Evolutionary conservation across 2,797 vertebrate genomes (phyloP), one percentile per base, ranked within the genome.

Genomic region (Pantherophis vulpinus): DNA sequence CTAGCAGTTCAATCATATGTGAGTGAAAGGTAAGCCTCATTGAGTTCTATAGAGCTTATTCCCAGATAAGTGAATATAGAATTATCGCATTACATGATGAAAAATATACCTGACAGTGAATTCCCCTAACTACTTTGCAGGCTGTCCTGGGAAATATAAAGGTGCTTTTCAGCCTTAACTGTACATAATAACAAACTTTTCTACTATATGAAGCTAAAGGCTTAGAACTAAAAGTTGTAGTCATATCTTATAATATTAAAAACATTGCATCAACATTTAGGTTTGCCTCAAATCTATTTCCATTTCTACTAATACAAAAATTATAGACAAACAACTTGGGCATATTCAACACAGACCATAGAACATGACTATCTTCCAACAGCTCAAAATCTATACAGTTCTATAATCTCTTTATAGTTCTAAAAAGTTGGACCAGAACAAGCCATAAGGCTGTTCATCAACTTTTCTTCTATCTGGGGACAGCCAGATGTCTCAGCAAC

Each of bases 71-170:
- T 51, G 56, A 56, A 27, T 86, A 60, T 18, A 60, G 42, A 51
- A 66, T 58, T 88, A 58, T 25, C 1, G 2, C 12, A 13, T 97
- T 97, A 98, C 97, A 97, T 97, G 97, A 98, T 97, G 97, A 97
- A 98, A 98, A 97, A 98, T 97, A 97, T 97, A 98, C 97, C 97
- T 98, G 97, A 98, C 97, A 98, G 97, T 96, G 97, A 97, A 98
- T 98, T 97, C 96, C 97, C 97, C 96, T 98, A 98, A 98, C 98
- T 98, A 98, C 98, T 98, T 98, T 98, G 96, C 95, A 32, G 96
- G 97, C 97, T 98, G 97, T 97, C 96, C 97, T 97, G 97, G 97
- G 97, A 97, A 98, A 98, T 97, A 97, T 98, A 98, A 97, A 97
- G 97, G 97, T 97, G 96, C 97, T 97, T 96, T 94, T 97, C 96